Evolutionary conservation across 2,797 vertebrate genomes (phyloP).

Genomic region (Neostethus bicornis): DNA sequence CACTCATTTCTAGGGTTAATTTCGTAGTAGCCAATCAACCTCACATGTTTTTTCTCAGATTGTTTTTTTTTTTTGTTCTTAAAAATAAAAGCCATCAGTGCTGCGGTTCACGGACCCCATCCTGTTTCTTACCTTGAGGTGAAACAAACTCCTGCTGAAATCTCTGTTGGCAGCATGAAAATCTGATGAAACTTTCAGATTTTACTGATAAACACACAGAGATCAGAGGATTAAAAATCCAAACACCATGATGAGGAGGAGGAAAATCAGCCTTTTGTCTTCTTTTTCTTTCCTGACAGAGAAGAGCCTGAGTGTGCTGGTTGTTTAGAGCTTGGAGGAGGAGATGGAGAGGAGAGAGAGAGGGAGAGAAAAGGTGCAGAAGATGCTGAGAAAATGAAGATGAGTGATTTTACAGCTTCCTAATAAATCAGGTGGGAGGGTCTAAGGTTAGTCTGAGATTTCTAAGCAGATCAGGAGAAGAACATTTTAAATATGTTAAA

Average conservation of each 20-base stretch:
- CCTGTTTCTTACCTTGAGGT: slow-evolving; percentile 79
- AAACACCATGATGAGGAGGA: slow-evolving; percentile 68
- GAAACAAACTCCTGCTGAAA: slow-evolving; percentile 84
- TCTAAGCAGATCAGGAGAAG: slow-evolving; percentile 24
- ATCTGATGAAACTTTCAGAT: slow-evolving; percentile 57
- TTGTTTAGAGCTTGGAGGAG: slow-evolving; percentile 76
- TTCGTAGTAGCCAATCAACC: no score
- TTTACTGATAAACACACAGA: slow-evolving; percentile 39
- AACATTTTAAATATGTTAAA: no score
- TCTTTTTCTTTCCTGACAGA: slow-evolving; percentile 51
- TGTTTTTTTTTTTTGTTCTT: no score
- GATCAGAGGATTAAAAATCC: slow-evolving; percentile 53
- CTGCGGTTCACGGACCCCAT: slow-evolving; percentile 33
- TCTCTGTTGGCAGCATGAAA: slow-evolving; percentile 86
- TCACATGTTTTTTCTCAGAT: no score
- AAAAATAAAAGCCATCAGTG: not conserved
- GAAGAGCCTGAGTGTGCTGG: slow-evolving; percentile 65
- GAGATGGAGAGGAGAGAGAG: slow-evolving; percentile 68
- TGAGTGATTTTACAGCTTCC: slow-evolving; percentile 66
- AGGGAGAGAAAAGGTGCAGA: slow-evolving; percentile 69
- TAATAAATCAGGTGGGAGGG: slow-evolving; percentile 62
- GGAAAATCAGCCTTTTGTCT: slow-evolving; percentile 73
- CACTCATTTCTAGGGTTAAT: no score
- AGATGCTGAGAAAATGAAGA: slow-evolving; percentile 69
- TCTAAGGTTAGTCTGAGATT: slow-evolving; percentile 40